Evolutionary conservation across 2,888 invertebrate genomes (phyloP), one percentile per base, ranked within the genome.

Genomic region (Halictus quadricinctus): DNA sequence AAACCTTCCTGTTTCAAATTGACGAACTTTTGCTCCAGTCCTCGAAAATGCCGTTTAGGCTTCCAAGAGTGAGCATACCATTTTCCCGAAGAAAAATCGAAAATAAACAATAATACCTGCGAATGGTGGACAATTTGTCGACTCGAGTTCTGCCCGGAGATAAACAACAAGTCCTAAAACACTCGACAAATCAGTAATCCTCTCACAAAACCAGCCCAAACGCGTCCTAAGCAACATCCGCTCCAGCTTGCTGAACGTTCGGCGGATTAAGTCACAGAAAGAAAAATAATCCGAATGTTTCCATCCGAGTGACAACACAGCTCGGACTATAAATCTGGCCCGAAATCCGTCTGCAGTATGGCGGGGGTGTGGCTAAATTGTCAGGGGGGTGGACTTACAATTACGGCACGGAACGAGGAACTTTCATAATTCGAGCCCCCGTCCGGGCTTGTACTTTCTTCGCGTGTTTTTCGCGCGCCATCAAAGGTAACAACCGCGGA

Each of bases 401-500:
- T 79, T 82, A 70, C 54, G 50, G 13, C 18, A n/a, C 36, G 13
- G 66, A 75, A 85, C 73, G 36, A 64, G 72, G 73, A 81, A 86
- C 64, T 85, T 88, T 85, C 70, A 74, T 85, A 81, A 73, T 79
- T 80, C 70, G 66, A 1, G 50, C 15, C 25, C 58, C 74, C 66
- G 41, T 29, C 0, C 36, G 54, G 6, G 60, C 15, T 36, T 72
- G 72, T 83, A 79, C 80, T 85, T 79, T 83, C 72, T 82, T 88
- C 21, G 70, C 41, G 50, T 78, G 72, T 79, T 83, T 84, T 80
- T 82, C 86, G 82, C 80, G 54, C 79, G 79, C 36, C 79, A 54
- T 84, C 77, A 82, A 84, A 84, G 82, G 82, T 86, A 86, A 89
- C 80, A 66, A 72, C 76, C 58, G 72, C 50, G 78, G 69, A 72